A percentile compares a stretch with the other conserved stretches of the same genome.
These are phyloP conservation scores for Quadriops clusia DNA, from an alignment of 2,888 invertebrate species.

Conservation along the genomic window DNA sequence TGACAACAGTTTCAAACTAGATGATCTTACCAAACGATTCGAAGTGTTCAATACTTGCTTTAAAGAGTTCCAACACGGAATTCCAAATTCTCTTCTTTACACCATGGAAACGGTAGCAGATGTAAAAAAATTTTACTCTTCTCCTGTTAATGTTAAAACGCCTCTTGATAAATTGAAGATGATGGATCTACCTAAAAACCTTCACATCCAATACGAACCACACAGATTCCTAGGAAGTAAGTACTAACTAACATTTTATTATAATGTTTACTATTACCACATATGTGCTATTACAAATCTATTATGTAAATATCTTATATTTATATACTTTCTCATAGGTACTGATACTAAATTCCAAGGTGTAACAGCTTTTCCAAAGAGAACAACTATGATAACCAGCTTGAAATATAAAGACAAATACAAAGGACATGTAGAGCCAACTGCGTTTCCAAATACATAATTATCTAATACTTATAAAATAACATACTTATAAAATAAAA, in stretches of 20 bases:
- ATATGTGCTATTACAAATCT: slow-evolving; percentile 3
- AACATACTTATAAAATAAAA: too few relatives aligned
- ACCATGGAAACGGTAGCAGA: slow-evolving; percentile 64
- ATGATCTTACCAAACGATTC: slow-evolving; percentile 48
- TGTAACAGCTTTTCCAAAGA: slow-evolving; percentile 71
- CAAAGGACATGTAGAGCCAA: slow-evolving; percentile 53
- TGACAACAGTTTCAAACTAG: slow-evolving; percentile 35
- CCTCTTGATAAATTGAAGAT: slow-evolving; percentile 62
- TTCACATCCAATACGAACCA: slow-evolving; percentile 74
- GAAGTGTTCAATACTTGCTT: slow-evolving; percentile 57
- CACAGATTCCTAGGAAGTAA: slow-evolving; percentile 71
- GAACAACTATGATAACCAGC: slow-evolving; percentile 74
- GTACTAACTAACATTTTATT: slow-evolving; percentile 3
- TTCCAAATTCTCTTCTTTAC: slow-evolving; percentile 76
- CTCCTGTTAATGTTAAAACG: slow-evolving; percentile 54
- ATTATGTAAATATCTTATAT: slow-evolving; percentile 9
- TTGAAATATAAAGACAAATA: slow-evolving; percentile 74
- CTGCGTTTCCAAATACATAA: slow-evolving; percentile 44
- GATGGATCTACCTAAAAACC: slow-evolving; percentile 72
- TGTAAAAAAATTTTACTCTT: slow-evolving; percentile 58
- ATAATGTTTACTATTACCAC: slow-evolving; percentile 5
- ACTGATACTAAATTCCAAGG: slow-evolving; percentile 64
- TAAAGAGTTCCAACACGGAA: slow-evolving; percentile 57
- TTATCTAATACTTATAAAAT: too few relatives aligned
- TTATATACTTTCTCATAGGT: too few relatives aligned